These are phyloP conservation scores for Spheniscus mendiculus DNA, from an alignment of 2,113 vertebrate genomes.

Conservation along the genomic window DNA sequence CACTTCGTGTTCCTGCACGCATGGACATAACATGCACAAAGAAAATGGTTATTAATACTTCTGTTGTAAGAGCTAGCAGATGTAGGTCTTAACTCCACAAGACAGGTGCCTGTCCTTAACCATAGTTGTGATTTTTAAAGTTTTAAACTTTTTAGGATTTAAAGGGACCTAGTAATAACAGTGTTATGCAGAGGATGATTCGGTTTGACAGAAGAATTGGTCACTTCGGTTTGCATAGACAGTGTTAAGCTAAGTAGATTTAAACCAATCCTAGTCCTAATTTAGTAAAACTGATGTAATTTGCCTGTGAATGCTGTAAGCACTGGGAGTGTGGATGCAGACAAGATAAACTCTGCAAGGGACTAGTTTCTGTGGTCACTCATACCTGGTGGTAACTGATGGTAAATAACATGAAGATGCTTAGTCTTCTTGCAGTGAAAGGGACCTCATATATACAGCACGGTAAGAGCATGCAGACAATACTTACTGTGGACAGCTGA, in stretches of 20 bases:
- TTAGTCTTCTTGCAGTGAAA: not conserved
- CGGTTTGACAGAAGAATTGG: not conserved
- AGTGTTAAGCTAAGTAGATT: not conserved
- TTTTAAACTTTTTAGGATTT: not conserved
- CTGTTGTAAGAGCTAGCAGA: not conserved
- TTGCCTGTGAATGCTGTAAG: not conserved
- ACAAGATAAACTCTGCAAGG: not conserved
- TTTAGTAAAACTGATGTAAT: not conserved
- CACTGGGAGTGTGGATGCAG: not conserved
- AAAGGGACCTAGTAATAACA: not conserved
- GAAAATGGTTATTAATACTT: not conserved
- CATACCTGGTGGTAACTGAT: not conserved
- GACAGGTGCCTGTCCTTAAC: not conserved
- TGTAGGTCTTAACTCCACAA: not conserved
- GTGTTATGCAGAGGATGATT: not conserved
- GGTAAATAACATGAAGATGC: not conserved
- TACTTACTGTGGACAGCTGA: not conserved
- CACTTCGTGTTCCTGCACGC: not conserved
- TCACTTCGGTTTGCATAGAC: not conserved
- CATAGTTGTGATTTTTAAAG: not conserved
- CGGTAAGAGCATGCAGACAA: not conserved
- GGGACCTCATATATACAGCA: not conserved
- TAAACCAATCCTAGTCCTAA: not conserved
- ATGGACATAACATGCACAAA: not conserved
- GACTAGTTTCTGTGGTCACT: not conserved